phyloP scores from a whole-genome alignment of 1,140 invertebrate genomes.

The Drosophila littoralis region DNA sequence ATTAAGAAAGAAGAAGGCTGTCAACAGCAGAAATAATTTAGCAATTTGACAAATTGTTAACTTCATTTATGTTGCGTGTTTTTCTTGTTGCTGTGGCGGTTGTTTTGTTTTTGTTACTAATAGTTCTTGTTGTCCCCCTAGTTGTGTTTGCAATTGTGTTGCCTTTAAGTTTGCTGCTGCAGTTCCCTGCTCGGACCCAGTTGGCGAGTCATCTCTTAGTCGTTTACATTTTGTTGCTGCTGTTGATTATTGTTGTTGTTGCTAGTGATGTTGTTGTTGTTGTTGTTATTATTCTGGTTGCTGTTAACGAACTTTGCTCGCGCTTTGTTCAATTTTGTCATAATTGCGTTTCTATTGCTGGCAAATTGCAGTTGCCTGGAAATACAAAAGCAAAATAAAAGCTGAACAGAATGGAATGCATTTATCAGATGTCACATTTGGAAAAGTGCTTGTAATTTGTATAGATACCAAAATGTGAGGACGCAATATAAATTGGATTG shows the following conservation, averaged over 20 bases:
- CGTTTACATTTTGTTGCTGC: slow-evolving; percentile 65
- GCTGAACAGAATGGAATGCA: slow-evolving; percentile 24
- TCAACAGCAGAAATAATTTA: slow-evolving; percentile 84
- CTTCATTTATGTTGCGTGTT: slow-evolving; percentile 84
- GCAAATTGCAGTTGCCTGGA: slow-evolving; percentile 56
- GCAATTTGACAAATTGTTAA: slow-evolving; percentile 84
- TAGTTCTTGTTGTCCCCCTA: slow-evolving; percentile 34
- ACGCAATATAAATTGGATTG: neutral
- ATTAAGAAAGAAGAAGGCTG: slow-evolving; percentile 82
- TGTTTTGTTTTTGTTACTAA: slow-evolving; percentile 14
- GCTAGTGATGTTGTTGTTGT: slow-evolving; percentile 4
- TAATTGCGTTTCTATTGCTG: slow-evolving; percentile 56
- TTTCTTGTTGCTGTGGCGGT: slow-evolving; percentile 53
- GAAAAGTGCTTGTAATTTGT: neutral
- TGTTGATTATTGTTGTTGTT: slow-evolving; percentile 22
- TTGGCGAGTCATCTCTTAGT: slow-evolving; percentile 38
- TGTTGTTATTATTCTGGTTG: slow-evolving; percentile 26
- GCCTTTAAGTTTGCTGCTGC: slow-evolving; percentile 44
- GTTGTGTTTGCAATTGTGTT: slow-evolving; percentile 16
- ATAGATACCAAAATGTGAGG: neutral
- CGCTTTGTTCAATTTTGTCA: slow-evolving; percentile 52
- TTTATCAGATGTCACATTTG: slow-evolving; percentile 36
- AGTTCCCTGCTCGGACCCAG: slow-evolving; percentile 42
- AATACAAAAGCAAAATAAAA: slow-evolving; percentile 6
- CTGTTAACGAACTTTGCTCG: slow-evolving; percentile 50